Evolutionary conservation across 1,140 invertebrate species (phyloP).

Genomic region (Drosophila rhopaloa): DNA sequence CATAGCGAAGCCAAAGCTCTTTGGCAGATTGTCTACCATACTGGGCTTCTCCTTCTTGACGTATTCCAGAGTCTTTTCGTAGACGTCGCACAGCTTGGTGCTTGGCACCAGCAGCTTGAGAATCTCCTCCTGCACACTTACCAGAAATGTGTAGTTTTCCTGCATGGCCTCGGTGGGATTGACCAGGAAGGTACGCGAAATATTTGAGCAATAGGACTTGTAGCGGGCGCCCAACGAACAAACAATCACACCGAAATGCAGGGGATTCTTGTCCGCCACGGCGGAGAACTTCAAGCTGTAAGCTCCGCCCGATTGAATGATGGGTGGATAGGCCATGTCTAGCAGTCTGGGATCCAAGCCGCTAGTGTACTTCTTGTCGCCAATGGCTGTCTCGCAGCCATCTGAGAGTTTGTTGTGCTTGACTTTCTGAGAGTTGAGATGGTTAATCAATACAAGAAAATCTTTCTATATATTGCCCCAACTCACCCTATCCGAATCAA

Average conservation of each 20-base stretch:
- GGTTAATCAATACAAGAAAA: not conserved
- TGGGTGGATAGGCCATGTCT: constrained; percentile 99
- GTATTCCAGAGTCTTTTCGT: constrained; percentile 92
- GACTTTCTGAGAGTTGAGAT: constrained; percentile 89
- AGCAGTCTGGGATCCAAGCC: constrained; percentile 94
- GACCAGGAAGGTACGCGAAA: constrained; percentile 98
- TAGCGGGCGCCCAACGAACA: constrained; percentile 97
- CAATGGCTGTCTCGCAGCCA: constrained; percentile 95
- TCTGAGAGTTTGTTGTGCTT: constrained; percentile 97
- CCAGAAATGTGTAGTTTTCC: constrained; percentile 96
- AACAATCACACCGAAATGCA: constrained; percentile 98
- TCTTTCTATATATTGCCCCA: not conserved
- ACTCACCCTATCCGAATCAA: constrained; percentile 96
- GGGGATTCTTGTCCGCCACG: constrained; percentile 95
- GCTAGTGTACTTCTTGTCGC: constrained; percentile 97
- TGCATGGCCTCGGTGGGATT: constrained; percentile 94
- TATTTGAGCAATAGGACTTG: constrained; percentile 99
- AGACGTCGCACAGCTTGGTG: constrained; percentile 94
- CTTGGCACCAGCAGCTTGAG: constrained; percentile 94
- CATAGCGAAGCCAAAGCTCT: constrained; percentile 98
- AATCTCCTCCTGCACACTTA: constrained; percentile 96
- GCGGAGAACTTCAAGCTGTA: constrained; percentile 99
- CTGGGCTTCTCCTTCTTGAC: constrained; percentile 95
- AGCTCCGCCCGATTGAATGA: constrained; percentile 98
- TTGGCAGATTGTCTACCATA: constrained; percentile 96